A percentile compares a stretch with the other conserved stretches of the same genome.
Conservation (phyloP, 2,797 vertebrate species). For the Crax fasciolata region DNA sequence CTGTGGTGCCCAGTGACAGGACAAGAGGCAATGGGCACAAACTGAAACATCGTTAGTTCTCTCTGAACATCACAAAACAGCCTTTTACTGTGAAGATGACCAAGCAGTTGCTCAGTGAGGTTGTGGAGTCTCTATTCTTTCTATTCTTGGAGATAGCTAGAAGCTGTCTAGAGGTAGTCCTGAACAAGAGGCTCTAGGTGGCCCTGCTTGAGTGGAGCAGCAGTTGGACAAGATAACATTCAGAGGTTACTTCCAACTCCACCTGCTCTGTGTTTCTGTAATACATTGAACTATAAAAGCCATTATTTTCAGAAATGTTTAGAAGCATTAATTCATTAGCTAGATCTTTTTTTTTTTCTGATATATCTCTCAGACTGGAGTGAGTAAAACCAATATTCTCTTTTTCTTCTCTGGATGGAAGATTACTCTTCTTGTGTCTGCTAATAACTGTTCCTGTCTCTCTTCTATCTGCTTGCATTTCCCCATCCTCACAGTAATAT, state of each 20-base stretch:
- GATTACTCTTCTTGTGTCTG: background rate
- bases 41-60: background rate
- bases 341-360: background rate
- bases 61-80: background rate
- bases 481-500: background rate
- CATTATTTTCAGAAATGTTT: background rate
- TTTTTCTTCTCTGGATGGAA: background rate
- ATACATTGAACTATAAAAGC: background rate
- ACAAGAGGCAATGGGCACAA: background rate
- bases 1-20: background rate
- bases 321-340: background rate
- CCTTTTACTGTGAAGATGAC: background rate
- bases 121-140: background rate
- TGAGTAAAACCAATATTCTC: background rate
- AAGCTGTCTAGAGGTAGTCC: background rate
- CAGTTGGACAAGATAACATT: background rate
- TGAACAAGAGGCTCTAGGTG: background rate
- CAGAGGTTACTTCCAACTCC: background rate
- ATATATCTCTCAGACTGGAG: background rate
- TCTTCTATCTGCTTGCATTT: background rate
- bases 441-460: background rate
- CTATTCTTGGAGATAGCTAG: background rate
- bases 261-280: background rate
- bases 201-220: background rate
- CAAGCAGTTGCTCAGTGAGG: background rate